phyloP scores from a whole-genome alignment of 2,797 vertebrate species.

The Morelia viridis region DNA sequence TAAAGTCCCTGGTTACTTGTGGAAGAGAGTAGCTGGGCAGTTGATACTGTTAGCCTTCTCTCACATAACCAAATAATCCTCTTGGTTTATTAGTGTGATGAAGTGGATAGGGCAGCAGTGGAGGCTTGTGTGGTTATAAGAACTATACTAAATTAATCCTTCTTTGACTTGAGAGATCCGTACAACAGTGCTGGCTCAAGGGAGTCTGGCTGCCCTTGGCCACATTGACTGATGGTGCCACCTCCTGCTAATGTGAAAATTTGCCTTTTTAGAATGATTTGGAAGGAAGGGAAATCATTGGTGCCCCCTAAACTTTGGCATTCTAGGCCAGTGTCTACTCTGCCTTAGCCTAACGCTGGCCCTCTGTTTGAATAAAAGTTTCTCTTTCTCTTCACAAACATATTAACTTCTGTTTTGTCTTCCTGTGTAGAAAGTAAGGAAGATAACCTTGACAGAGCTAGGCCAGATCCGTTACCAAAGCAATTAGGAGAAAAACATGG shows the following conservation, averaged over 20 bases:
- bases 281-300: background rate
- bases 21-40: too few species aligned
- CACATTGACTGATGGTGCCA: background rate
- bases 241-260: background rate
- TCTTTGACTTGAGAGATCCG: background rate
- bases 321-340: background rate
- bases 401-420: background rate
- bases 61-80: too few species aligned
- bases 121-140: too few species aligned
- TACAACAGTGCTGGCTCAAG: background rate
- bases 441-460: background rate
- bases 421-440: background rate
- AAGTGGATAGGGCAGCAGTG: too few species aligned
- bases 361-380: background rate
- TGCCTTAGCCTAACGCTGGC: background rate
- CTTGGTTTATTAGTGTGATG: too few species aligned
- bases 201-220: background rate
- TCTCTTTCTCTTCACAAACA: background rate
- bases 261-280: background rate
- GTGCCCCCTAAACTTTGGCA: background rate
- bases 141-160: background rate
- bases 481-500: background rate
- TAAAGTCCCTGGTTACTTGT: too few species aligned
- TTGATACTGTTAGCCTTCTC: too few species aligned
- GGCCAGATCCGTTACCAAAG: background rate